Conservation (phyloP, 92 coral and sea anemone genomes). For the Siderastrea radians region DNA sequence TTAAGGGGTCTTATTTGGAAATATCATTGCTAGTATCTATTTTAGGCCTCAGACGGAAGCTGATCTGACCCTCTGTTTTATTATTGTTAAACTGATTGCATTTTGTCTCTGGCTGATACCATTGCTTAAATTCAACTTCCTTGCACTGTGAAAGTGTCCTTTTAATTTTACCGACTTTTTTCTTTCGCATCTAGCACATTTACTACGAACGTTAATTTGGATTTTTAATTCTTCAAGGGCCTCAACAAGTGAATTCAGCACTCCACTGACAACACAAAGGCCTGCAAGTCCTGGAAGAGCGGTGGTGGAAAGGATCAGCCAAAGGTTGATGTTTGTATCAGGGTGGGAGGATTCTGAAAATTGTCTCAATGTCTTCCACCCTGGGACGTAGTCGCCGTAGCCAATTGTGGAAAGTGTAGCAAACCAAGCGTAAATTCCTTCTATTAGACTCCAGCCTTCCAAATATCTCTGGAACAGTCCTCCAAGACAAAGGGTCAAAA, state of each 20-base stretch:
- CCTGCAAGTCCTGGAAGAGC: not conserved
- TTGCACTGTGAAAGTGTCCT: not conserved
- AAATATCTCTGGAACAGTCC: not conserved
- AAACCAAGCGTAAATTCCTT: constrained; percentile 37
- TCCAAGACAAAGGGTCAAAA: constrained; percentile 18
- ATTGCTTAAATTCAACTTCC: not conserved
- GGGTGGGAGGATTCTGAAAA: not conserved
- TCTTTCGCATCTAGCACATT: not conserved
- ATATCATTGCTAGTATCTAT: no score
- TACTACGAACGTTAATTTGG: not conserved
- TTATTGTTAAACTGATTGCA: not conserved
- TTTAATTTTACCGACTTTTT: not conserved
- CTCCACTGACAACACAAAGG: constrained; percentile 26
- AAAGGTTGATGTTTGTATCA: not conserved
- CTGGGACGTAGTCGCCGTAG: constrained; percentile 31
- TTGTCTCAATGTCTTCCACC: not conserved
- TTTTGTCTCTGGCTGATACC: not conserved
- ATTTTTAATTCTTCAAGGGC: constrained; percentile 11
- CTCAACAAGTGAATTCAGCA: constrained; percentile 30
- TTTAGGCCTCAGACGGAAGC: not conserved
- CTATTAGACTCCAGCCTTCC: constrained; percentile 25
- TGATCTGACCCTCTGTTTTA: not conserved
- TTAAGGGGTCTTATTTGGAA: no score
- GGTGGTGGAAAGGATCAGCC: not conserved
- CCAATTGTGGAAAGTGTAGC: constrained; percentile 45